A percentile compares a stretch with the other conserved stretches of the same genome.
Conservation (phyloP, 2,797 vertebrate species). For the Moxostoma hubbsi region DNA sequence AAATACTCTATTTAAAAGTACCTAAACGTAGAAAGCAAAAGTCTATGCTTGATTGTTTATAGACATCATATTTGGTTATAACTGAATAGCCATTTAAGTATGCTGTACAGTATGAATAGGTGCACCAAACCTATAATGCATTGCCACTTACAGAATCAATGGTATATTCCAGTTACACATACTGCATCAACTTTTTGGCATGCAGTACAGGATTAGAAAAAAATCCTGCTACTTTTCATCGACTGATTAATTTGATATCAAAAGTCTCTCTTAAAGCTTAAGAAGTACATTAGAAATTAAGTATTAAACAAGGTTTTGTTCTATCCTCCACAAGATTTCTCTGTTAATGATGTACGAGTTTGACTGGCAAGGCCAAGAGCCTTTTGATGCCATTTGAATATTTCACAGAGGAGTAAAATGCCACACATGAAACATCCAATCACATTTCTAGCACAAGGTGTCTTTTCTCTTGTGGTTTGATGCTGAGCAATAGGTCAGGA, state of each 20-base stretch:
- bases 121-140: no score
- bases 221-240: background rate
- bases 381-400: conserved; percentile 18
- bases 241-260: background rate
- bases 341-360: background rate
- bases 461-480: conserved; percentile 21
- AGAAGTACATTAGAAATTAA: conserved; percentile 6
- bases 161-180: no score
- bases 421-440: conserved; percentile 40
- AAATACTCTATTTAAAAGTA: no score
- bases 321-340: background rate
- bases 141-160: no score
- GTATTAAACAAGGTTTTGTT: background rate
- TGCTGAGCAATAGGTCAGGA: conserved; percentile 13
- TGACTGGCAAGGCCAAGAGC: conserved; percentile 13
- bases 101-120: no score
- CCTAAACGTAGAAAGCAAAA: no score
- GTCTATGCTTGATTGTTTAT: no score
- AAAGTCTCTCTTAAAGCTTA: background rate
- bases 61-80: no score
- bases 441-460: conserved; percentile 13
- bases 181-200: background rate
- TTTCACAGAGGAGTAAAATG: conserved; percentile 42
- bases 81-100: no score
- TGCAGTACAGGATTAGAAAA: background rate